Percentiles rank a stretch among this genome's conserved stretches.
Conservation (phyloP, 2,113 vertebrate genomes). For the Falcunculus frontatus region DNA sequence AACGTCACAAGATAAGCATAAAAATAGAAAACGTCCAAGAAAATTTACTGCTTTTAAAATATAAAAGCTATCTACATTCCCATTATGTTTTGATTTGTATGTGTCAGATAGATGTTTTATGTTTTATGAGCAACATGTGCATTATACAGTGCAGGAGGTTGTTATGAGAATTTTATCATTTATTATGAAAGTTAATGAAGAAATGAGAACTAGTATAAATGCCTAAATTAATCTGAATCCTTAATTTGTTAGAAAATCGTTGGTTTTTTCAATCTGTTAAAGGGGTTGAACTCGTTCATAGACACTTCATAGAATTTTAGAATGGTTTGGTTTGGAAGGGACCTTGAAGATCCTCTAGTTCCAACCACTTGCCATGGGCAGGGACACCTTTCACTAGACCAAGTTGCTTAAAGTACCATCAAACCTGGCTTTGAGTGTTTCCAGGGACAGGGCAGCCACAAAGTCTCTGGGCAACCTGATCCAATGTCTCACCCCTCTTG, state of each 20-base stretch:
- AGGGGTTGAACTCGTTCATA: neutral
- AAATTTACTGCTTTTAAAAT: constrained; percentile 10
- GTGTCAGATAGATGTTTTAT: constrained; percentile 12
- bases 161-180: constrained; percentile 35
- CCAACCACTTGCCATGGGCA: rapidly evolving
- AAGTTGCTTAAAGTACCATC: neutral
- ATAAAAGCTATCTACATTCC: neutral
- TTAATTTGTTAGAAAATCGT: neutral
- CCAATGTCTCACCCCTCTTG: neutral
- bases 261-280: neutral
- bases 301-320: neutral
- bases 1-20: constrained; percentile 11
- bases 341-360: neutral
- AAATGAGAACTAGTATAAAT: neutral
- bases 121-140: neutral
- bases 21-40: neutral
- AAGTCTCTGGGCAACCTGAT: neutral
- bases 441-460: neutral
- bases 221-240: neutral
- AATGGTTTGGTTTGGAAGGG: neutral
- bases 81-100: constrained; percentile 12
- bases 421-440: neutral
- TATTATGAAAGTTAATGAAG: neutral
- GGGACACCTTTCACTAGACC: neutral
- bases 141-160: neutral